Evolutionary conservation across 2,888 invertebrate genomes (phyloP), one percentile per base, ranked within the genome.

Genomic region (Drosophila barbarae): DNA sequence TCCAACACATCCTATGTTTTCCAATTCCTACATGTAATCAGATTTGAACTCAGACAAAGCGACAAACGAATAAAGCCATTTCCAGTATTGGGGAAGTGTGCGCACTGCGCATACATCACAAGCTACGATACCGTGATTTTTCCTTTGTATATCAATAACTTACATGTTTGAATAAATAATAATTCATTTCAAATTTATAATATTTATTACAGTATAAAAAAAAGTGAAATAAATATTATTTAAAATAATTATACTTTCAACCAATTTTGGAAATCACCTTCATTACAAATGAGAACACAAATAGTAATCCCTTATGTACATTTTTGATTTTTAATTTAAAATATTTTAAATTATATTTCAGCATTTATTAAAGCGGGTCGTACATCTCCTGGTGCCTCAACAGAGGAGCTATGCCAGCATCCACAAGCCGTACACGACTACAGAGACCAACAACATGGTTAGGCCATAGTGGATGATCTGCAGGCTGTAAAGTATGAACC

Each of bases 1-100:
- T 46, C 60, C 73, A 1, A 32, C 67, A 0, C 73, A 71, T 12
- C 82, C 76, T 7, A 65, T 71, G 41, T 79, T 61, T 74, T 61
- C 42, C 42, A 70, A 78, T 38, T 51, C 52, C 8, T 65, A 47
- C 30, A 39, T 73, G 38, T 61, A 15, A 32, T 51, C 8, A 3
- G 13, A 12, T 58, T 28, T 7, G 10, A 55, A 55, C 44, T 56
- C 1, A 15, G 57, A 39, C 50, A 38, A 50, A 30, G 18, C 41
- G 42, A 28, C 32, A 21, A n/a, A 10, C 4, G 10, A 32, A 15
- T 12, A 7, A 9, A 15, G n/a, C 15, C 9, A 15, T 42, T 26
- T n/a, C n/a, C 42, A 15, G 36, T 30, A 21, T n/a, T 34, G 0
- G 34, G 34, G 10, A 13, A 21, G 21, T 13, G 13, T 13, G 18